A percentile compares a stretch with the other conserved stretches of the same genome.
phyloP scores from a whole-genome alignment of 92 coral and sea anemone genomes.

The Parazoanthus atlanticus region DNA sequence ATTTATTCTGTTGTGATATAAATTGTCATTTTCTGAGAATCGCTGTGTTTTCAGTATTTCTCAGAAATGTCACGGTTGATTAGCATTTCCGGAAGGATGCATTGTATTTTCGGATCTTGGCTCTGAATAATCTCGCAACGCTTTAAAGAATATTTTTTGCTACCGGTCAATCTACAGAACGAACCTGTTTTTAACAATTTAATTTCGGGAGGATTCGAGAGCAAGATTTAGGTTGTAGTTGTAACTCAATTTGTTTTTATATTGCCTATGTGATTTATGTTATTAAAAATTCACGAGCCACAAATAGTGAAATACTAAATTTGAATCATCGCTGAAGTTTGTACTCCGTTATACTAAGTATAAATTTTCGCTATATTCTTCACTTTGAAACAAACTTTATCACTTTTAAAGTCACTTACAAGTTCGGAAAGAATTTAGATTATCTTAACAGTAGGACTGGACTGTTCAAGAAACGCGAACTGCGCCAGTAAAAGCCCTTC shows the following conservation, averaged over 20 bases:
- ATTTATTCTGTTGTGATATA: neutral
- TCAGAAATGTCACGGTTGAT: conserved; percentile 11
- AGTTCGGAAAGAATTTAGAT: neutral
- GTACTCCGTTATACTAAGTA: neutral
- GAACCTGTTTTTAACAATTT: neutral
- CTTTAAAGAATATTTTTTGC: neutral
- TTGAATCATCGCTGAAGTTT: neutral
- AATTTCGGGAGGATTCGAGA: neutral
- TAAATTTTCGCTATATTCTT: neutral
- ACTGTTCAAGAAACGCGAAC: neutral
- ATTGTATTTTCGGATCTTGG: too few species aligned
- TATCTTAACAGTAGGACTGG: neutral
- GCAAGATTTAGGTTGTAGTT: neutral
- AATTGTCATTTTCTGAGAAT: conserved; percentile 13
- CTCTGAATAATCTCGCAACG: neutral
- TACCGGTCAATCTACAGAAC: neutral
- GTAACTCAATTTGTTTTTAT: neutral
- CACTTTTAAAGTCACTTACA: neutral
- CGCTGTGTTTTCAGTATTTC: neutral
- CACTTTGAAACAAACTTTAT: too few species aligned
- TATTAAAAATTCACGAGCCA: neutral
- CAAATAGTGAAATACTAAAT: too few species aligned
- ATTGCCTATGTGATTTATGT: too few species aligned
- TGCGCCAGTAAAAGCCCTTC: too few species aligned
- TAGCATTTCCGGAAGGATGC: conserved; percentile 17